These are phyloP conservation scores for Dicaeum eximium DNA, from an alignment of 2,113 vertebrate species.

Conservation along the genomic window DNA sequence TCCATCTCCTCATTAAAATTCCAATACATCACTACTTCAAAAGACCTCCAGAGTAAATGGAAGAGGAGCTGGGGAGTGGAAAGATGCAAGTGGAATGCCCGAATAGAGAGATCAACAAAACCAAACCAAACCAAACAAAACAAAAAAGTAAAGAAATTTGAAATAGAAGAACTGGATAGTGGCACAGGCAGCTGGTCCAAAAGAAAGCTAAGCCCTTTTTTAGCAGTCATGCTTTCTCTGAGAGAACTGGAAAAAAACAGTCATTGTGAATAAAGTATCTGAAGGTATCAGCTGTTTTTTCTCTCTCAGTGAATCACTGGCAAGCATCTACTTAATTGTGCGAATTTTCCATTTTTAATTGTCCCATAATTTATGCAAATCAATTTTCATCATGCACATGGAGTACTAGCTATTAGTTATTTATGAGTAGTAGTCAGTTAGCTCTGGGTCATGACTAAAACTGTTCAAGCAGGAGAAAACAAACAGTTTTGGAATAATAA, in stretches of 20 bases:
- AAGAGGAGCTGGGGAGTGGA: not conserved
- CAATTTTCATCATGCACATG: not conserved
- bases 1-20: not conserved
- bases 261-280: not conserved
- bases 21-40: not conserved
- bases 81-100: not conserved
- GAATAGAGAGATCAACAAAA: not conserved
- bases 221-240: not conserved
- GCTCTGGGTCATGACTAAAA: not conserved
- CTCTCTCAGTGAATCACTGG: not conserved
- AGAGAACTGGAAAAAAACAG: not conserved
- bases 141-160: not conserved
- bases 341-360: not conserved
- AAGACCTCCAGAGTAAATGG: not conserved
- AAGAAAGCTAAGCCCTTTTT: not conserved
- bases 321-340: not conserved
- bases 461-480: not conserved
- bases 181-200: not conserved
- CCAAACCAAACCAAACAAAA: not conserved
- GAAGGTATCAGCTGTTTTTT: not conserved
- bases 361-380: not conserved
- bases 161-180: not conserved
- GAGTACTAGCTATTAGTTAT: not conserved
- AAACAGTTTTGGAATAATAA: not conserved
- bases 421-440: not conserved